Base-by-base conservation (phyloP, 2,113 vertebrate species). In the Crotophaga sulcirostris region DNA sequence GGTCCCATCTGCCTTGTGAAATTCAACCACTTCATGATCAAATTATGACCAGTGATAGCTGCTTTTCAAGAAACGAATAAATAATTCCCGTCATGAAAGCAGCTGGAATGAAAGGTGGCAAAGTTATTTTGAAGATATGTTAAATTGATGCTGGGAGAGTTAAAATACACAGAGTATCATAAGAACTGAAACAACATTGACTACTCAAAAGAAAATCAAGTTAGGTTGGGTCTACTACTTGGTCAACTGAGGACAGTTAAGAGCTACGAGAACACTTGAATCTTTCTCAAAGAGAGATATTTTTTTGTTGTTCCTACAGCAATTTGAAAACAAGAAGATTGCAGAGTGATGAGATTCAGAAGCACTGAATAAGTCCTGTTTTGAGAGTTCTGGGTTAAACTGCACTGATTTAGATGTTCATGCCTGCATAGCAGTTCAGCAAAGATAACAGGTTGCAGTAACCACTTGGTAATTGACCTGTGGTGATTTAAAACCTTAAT, bases 391-490 rank as follows among this genome's bases (percentile, higher is more conserved):
- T 74, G 77, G 91, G 89, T 96, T 92, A 92, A 97, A 54, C 64
- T 93, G 86, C 60, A 2, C 91, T 91, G 96, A 97, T 95, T 92
- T 92, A 97, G 93, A 81, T 68, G 86, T 91, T 92, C 73, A n/a
- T 64, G 69, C 60, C 69, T 63, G 60, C 56, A 68, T 52, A 75
- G 76, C 25, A 87, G 93, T 81, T 93, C 96, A 94, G 76, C 77
- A 93, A 83, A 96, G 95, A 77, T 92, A 96, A 95, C 94, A 96
- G 93, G 95, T 95, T 95, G 94, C 91, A 87, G 84, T 81, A 92
- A 69, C 76, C 93, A 55, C 86, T 92, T 81, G 73, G 80, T 91
- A 93, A 92, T 95, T 96, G 95, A 96, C 91, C 76, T 89, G 36
- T 60, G 49, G 93, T 91, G 96, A 95, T 93, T 96, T 95, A 95